Base-by-base conservation (phyloP, 2,797 vertebrate species). In the Denticeps clupeoides region DNA sequence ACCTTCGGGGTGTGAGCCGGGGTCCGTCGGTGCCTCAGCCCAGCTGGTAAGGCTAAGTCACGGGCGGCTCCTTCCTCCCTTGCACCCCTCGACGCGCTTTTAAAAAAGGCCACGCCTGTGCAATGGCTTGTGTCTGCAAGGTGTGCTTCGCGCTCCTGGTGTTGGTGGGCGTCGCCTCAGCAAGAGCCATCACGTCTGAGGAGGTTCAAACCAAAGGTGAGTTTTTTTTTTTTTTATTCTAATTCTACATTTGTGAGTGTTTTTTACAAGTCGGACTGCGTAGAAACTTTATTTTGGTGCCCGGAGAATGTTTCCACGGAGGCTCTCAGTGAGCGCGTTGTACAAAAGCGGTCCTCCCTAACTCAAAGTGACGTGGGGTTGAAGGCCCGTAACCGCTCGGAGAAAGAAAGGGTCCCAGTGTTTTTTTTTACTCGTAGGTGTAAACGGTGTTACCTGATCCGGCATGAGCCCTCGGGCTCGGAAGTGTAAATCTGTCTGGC, bases 401-500 rank as follows among this genome's bases (percentile, higher is more conserved):
- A 11, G 26, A 10, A 27, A 9, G 9, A 7, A 25, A 53, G 61
- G 54, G 55, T 59, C 60, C 67, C 59, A 57, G 52, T 46, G 67
- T 58, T 65, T 49, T 56, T 49, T 62, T 60, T 45, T 75, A 70
- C 63, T 67, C 63, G 51, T 67, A 49, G 69, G 59, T 4, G 55
- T 75, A 73, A 79, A 80, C 62, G 42, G 51, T 22, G 73, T 70
- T 72, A 79, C 71, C 72, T 60, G 72, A 79, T 79, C 74, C 56
- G 57, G 54, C 59, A 52, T 61, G 69, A 65, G 64, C 69, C 77
- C 70, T 4, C 47, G 47, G 80, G 77, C 78, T 78, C 72, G 74
- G 79, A 81, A 74, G 74, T 82, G 77, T 80, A 81, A 77, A 79
- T 80, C 65, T 80, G 71, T 60, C 60, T 70, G 75, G 72, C 67